Evolutionary conservation across 2,113 vertebrate species (phyloP).

Genomic region (Campylomormyrus tamandua): DNA sequence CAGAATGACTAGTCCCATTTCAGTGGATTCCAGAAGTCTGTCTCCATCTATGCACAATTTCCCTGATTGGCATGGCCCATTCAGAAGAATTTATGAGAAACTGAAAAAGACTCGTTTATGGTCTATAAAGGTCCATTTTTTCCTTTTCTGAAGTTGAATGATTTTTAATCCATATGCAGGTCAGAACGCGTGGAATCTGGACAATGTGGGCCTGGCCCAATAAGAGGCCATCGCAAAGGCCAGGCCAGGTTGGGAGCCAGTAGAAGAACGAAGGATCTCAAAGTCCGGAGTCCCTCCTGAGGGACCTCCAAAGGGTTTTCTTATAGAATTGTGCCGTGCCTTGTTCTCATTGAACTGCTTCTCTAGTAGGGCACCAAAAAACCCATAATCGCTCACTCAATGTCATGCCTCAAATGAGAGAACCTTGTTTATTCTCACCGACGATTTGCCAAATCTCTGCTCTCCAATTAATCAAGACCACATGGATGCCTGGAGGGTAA

Average conservation of each 20-base stretch:
- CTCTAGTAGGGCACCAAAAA: neutral
- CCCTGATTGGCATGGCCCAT: neutral
- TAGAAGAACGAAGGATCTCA: neutral
- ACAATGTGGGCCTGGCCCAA: neutral
- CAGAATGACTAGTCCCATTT: neutral
- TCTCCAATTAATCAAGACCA: neutral
- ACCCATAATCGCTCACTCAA: neutral
- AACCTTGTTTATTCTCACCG: neutral
- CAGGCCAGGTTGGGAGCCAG: neutral
- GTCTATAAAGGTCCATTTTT: constrained; percentile 13
- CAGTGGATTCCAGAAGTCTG: neutral
- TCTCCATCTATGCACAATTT: neutral
- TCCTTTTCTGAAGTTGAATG: neutral
- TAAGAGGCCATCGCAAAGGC: constrained; percentile 8
- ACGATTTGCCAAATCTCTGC: neutral
- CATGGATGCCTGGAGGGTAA: neutral
- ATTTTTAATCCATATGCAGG: constrained; percentile 25
- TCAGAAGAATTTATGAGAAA: constrained; percentile 6
- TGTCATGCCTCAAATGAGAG: neutral
- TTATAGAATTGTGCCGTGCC: neutral
- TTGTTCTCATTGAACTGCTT: neutral
- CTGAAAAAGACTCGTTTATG: neutral
- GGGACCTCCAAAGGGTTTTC: neutral
- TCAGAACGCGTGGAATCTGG: constrained; percentile 20
- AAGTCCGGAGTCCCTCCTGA: neutral